Evolutionary conservation across 2,888 invertebrate species (phyloP).

Genomic region (Uloborus plumipes): DNA sequence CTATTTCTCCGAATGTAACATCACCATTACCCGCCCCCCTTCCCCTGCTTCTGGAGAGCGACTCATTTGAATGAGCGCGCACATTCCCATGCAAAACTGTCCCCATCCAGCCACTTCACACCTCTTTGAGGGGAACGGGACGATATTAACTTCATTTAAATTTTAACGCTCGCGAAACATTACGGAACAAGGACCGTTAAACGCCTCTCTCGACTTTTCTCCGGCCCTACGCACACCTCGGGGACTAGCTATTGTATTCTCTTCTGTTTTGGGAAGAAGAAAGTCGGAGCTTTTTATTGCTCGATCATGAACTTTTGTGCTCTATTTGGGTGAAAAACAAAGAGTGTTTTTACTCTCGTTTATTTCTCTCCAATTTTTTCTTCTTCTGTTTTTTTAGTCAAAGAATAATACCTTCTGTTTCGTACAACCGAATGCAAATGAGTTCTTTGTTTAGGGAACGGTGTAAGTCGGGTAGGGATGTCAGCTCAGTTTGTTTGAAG

Average conservation of each 20-base stretch:
- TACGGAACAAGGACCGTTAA: constrained; percentile 47
- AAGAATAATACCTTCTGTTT: too few species aligned
- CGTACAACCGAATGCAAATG: too few species aligned
- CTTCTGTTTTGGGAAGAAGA: constrained; percentile 27
- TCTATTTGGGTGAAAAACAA: constrained; percentile 9
- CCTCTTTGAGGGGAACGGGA: constrained; percentile 21
- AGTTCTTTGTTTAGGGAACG: too few species aligned
- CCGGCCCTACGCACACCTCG: neutral
- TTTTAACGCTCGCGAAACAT: constrained; percentile 58
- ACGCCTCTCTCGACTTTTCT: constrained; percentile 7
- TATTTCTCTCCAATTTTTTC: neutral
- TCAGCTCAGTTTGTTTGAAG: too few species aligned
- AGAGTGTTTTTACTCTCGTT: constrained; percentile 1
- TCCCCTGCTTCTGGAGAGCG: constrained; percentile 15
- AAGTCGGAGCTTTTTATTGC: constrained; percentile 22
- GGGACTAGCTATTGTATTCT: constrained; percentile 20
- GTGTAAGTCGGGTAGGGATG: too few species aligned
- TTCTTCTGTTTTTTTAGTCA: too few species aligned
- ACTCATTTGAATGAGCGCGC: constrained; percentile 49
- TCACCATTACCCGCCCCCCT: constrained; percentile 11
- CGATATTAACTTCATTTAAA: constrained; percentile 63
- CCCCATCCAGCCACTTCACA: constrained; percentile 49
- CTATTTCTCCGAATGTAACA: constrained; percentile 28
- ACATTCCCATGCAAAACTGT: constrained; percentile 55
- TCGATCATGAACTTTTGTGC: constrained; percentile 10